These are phyloP conservation scores for Echinometra lucunter DNA, from an alignment of 53 echinoderm and acorn worm genomes.

Conservation along the genomic window DNA sequence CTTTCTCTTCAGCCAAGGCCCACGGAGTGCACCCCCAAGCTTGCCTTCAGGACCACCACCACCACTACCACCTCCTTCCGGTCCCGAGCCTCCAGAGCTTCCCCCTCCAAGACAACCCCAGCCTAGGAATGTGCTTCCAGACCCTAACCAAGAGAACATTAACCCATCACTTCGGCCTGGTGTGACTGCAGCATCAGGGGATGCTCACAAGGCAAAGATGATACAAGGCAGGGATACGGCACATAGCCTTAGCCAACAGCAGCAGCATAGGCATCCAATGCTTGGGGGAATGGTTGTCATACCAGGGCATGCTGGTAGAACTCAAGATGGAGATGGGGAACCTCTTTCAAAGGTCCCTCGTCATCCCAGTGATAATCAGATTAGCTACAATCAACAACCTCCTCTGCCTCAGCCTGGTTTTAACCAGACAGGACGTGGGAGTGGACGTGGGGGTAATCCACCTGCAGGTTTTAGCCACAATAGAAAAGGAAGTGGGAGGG, in stretches of 20 bases:
- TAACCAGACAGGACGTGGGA: constrained; percentile 60
- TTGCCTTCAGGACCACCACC: constrained; percentile 51
- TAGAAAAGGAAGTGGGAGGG: constrained; percentile 66
- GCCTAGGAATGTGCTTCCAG: constrained; percentile 69
- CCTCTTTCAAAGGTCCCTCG: constrained; percentile 68
- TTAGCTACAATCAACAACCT: constrained; percentile 43
- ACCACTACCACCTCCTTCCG: constrained; percentile 50
- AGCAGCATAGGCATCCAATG: constrained; percentile 48
- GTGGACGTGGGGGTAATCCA: constrained; percentile 65
- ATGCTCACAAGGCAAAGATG: constrained; percentile 6
- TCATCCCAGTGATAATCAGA: constrained; percentile 61
- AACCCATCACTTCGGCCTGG: constrained; percentile 59
- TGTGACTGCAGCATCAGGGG: constrained; percentile 14
- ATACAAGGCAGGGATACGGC: not conserved
- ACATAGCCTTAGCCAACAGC: not conserved
- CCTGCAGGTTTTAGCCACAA: constrained; percentile 38
- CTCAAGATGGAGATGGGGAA: constrained; percentile 68
- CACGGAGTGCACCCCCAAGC: constrained; percentile 72
- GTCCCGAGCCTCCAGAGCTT: constrained; percentile 72
- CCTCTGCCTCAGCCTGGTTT: constrained; percentile 35
- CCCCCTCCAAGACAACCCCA: constrained; percentile 60
- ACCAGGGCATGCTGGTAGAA: constrained; percentile 42
- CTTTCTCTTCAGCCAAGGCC: constrained; percentile 91
- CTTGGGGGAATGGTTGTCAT: constrained; percentile 55
- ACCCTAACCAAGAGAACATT: constrained; percentile 72